Evolutionary conservation across 2,797 vertebrate genomes (phyloP), one percentile per base, ranked within the genome.

Genomic region (Botia almorhae): DNA sequence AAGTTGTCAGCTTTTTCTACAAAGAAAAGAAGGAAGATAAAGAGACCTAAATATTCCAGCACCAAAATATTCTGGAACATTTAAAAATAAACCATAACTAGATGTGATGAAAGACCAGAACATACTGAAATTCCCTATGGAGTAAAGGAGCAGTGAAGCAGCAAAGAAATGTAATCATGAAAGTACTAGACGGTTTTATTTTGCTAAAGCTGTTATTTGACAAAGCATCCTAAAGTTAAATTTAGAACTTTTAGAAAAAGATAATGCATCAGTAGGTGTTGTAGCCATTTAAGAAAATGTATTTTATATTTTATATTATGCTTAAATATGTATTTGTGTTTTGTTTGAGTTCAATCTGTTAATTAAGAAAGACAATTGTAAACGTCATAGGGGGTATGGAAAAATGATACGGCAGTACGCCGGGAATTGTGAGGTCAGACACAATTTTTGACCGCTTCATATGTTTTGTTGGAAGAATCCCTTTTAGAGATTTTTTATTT

Each of bases 1-100:
- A 92, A 84, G 97, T 99, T 7, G 96, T 97, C 79, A 99, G 95
- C 87, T 98, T 99, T 94, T 97, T 99, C 98, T 99, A 89, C 58
- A 63, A 16, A 33, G 67, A 58, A 56, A 87, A 72, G 51, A 71
- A 23, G 7, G 61, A 33, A 61, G 17, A 80, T n/a, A 12, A 55
- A n/a, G n/a, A 65, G 58, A 21, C 23, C 13, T 64, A 36, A 14
- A 61, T 78, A 29, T 48, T 60, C 3, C 1, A 68, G 21, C 53
- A 46, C 19, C 1, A 16, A 83, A 51, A 43, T 71, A 78, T 67
- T 78, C 56, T 70, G 23, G 48, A 14, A 55, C 4, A 11, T 29
- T 69, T 76, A 64, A 29, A 64, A 69, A 63, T 23, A 71, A 61
- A 65, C 17, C 26, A 64, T 33, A 17, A 29, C 61, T 56, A 60